Conservation (phyloP, 2,113 vertebrate genomes). For the Rhinoptilus africanus region DNA sequence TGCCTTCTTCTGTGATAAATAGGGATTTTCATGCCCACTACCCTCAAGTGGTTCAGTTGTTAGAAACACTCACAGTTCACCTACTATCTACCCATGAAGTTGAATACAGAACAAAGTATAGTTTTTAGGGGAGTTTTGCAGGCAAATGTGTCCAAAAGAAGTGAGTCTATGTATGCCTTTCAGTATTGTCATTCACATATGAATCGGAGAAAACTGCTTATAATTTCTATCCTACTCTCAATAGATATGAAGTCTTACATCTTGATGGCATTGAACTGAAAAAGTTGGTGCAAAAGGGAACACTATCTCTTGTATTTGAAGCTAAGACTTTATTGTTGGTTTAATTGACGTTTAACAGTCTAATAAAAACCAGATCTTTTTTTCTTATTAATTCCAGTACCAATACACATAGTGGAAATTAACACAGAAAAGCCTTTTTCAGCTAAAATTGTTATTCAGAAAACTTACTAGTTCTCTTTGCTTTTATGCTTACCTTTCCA, state of each 20-base stretch:
- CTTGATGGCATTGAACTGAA: neutral
- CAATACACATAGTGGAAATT: neutral
- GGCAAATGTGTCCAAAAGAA: neutral
- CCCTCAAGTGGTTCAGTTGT: neutral
- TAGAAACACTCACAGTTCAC: neutral
- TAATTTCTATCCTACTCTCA: neutral
- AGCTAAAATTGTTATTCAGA: neutral
- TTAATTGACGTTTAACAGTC: neutral
- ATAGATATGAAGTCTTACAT: neutral
- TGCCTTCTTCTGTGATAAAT: neutral
- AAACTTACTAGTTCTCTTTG: neutral
- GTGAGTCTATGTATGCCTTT: neutral
- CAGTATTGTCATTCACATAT: neutral
- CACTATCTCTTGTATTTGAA: neutral
- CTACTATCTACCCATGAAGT: neutral
- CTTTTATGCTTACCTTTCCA: neutral
- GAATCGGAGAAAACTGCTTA: neutral
- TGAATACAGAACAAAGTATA: neutral
- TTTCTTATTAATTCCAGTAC: neutral
- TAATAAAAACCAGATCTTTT: neutral
- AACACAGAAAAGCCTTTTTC: neutral
- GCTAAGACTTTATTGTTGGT: neutral
- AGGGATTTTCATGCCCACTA: neutral
- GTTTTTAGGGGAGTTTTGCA: neutral
- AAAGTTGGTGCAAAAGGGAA: neutral